Conservation (phyloP, 2,797 vertebrate species). For the Sciurus vulgaris region DNA sequence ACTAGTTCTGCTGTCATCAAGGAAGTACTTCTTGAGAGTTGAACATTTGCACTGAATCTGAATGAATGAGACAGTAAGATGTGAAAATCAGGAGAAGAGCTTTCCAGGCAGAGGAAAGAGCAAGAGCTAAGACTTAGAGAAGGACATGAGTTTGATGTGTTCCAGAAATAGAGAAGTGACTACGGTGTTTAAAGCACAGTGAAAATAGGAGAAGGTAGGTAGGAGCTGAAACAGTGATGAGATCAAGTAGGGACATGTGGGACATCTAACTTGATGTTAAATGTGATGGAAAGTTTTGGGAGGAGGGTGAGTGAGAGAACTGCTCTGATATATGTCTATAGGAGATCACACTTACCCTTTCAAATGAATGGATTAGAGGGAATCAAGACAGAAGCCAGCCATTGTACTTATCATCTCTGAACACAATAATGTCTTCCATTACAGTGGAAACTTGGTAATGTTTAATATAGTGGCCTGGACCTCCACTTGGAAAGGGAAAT, state of each 20-base stretch:
- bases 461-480: not conserved
- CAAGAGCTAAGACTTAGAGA: not conserved
- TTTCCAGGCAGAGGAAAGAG: not conserved
- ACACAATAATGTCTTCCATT: conserved; percentile 1
- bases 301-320: not conserved
- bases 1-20: not conserved
- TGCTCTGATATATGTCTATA: not conserved
- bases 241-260: not conserved
- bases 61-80: not conserved
- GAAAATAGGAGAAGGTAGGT: not conserved
- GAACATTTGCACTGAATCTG: not conserved
- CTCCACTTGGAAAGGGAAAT: conserved; percentile 31
- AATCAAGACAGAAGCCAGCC: not conserved
- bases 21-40: not conserved
- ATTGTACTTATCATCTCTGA: conserved; percentile 27
- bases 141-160: conserved; percentile 13
- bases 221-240: not conserved
- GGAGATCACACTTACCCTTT: not conserved
- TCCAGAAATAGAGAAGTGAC: not conserved
- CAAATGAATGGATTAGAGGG: not conserved
- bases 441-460: conserved; percentile 26
- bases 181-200: conserved; percentile 1
- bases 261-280: not conserved
- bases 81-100: conserved; percentile 23
- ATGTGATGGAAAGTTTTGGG: not conserved